Evolutionary conservation across 2,888 invertebrate genomes (phyloP).

Genomic region (Congeria kusceri): DNA sequence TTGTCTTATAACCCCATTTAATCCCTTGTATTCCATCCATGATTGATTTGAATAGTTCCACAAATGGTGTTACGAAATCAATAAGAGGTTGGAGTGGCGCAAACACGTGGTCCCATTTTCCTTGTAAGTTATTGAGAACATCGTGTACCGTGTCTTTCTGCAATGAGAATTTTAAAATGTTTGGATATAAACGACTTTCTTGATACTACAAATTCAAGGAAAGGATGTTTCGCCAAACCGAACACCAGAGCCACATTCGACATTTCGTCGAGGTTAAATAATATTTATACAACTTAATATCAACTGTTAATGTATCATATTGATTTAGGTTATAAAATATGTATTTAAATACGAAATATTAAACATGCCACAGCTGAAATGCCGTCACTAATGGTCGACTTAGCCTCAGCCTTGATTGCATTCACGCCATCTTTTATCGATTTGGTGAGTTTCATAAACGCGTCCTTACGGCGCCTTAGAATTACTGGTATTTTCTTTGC

Average conservation of each 20-base stretch:
- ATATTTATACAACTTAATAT: too few species aligned
- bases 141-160: slow-evolving; percentile 46
- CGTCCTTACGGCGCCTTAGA: slow-evolving; percentile 32
- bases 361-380: slow-evolving; percentile 38
- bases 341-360: neutral
- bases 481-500: slow-evolving; percentile 52
- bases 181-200: too few species aligned
- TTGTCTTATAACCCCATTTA: slow-evolving; percentile 47
- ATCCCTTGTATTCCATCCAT: slow-evolving; percentile 59
- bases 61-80: slow-evolving; percentile 54
- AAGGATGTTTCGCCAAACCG: too few species aligned
- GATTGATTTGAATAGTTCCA: slow-evolving; percentile 57
- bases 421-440: slow-evolving; percentile 12
- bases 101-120: slow-evolving; percentile 48
- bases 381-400: slow-evolving; percentile 37
- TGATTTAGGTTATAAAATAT: too few species aligned
- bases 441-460: slow-evolving; percentile 29
- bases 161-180: neutral
- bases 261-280: too few species aligned
- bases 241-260: too few species aligned
- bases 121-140: slow-evolving; percentile 39
- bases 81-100: slow-evolving; percentile 42
- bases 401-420: slow-evolving; percentile 23
- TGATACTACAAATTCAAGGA: too few species aligned
- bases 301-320: neutral